Conservation (phyloP, 2,888 invertebrate species). For the Caenorhabditis macrosperma region DNA sequence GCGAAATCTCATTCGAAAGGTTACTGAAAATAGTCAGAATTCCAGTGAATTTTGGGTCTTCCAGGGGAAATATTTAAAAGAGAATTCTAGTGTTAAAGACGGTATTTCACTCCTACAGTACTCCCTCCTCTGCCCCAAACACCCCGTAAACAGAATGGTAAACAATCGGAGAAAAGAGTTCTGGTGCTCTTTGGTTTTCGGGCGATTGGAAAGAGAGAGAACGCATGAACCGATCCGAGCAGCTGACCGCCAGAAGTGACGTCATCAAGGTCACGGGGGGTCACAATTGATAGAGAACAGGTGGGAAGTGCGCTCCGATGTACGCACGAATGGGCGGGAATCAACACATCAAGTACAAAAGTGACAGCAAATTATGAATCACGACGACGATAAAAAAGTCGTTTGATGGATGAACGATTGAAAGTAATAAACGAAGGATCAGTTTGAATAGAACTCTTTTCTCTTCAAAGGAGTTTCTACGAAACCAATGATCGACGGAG, state of each 20-base stretch:
- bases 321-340: neutral
- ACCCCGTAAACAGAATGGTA: neutral
- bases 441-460: neutral
- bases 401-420: neutral
- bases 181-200: neutral
- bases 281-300: neutral
- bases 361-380: neutral
- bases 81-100: too few relatives aligned
- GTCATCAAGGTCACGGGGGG: neutral
- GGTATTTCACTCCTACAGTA: neutral
- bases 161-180: neutral
- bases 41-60: too few relatives aligned
- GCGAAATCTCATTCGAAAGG: too few relatives aligned
- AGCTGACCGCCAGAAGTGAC: constrained; percentile 1
- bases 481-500: neutral
- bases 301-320: constrained; percentile 10
- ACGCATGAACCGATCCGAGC: neutral
- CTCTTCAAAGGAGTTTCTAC: neutral
- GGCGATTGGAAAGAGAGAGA: neutral
- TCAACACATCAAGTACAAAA: neutral
- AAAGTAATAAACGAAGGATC: neutral
- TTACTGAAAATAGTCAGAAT: too few relatives aligned
- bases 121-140: neutral
- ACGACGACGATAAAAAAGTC: neutral
- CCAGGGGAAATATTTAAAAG: too few relatives aligned